phyloP scores from a whole-genome alignment of 2,888 invertebrate species.

The Aphidoletes aphidimyza region DNA sequence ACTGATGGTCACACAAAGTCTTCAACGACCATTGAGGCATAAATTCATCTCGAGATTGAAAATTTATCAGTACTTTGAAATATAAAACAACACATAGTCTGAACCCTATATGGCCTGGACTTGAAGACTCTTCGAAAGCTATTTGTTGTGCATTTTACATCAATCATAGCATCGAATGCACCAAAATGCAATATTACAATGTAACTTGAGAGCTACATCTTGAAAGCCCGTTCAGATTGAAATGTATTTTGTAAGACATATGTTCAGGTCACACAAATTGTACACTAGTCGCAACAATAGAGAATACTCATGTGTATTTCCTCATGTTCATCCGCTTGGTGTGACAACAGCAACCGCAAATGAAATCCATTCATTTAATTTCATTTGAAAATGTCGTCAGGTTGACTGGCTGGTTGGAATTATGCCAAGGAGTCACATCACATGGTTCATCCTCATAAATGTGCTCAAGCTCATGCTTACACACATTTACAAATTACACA shows the following conservation, averaged over 20 bases:
- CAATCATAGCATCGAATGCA: constrained; percentile 27
- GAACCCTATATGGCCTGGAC: too few species aligned
- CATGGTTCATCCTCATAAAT: background rate
- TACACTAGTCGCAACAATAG: background rate
- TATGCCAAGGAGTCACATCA: background rate
- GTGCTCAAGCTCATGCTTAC: background rate
- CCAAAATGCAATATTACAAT: background rate
- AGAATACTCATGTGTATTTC: too few species aligned
- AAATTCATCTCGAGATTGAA: too few species aligned
- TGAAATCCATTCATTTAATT: constrained; percentile 9
- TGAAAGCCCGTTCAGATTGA: too few species aligned
- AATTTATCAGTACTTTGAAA: too few species aligned
- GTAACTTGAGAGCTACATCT: background rate
- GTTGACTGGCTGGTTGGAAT: background rate
- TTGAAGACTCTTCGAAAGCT: too few species aligned
- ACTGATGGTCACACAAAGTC: too few species aligned
- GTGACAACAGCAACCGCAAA: background rate
- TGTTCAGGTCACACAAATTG: background rate
- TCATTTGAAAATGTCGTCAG: background rate
- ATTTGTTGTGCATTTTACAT: too few species aligned
- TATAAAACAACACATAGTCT: too few species aligned
- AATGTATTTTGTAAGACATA: too few species aligned
- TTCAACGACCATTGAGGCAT: too few species aligned
- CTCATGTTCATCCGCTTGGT: background rate
- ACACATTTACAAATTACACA: background rate